Percentiles rank a stretch among this genome's conserved stretches.
phyloP scores from a whole-genome alignment of 2,797 vertebrate genomes.

The Pampus argenteus region DNA sequence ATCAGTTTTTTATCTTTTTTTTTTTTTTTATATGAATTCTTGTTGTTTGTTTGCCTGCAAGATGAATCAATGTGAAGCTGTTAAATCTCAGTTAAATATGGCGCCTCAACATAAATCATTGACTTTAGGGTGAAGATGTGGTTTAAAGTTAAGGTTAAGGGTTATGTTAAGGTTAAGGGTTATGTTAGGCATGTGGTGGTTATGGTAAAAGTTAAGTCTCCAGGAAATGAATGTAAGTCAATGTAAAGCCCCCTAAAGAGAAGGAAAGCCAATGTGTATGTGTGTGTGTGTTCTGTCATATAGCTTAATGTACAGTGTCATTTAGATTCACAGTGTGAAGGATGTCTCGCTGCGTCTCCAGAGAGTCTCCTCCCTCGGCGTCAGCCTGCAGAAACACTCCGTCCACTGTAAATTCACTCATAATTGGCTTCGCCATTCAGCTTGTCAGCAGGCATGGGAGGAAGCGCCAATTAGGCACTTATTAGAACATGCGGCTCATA shows the following conservation, averaged over 20 bases:
- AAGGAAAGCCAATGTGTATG: too few relatives aligned
- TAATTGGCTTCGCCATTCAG: constrained; percentile 64
- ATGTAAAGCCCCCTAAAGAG: too few relatives aligned
- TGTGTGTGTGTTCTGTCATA: constrained; percentile 51
- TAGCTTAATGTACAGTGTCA: constrained; percentile 57
- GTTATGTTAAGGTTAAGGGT: too few relatives aligned
- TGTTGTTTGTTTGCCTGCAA: constrained; percentile 2
- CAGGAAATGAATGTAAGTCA: too few relatives aligned
- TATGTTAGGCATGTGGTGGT: too few relatives aligned
- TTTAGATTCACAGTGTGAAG: constrained; percentile 64
- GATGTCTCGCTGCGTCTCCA: constrained; percentile 55
- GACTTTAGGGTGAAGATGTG: too few relatives aligned
- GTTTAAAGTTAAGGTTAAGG: too few relatives aligned
- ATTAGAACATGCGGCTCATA: constrained; percentile 34
- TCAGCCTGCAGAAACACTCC: constrained; percentile 49
- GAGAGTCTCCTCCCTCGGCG: constrained; percentile 35
- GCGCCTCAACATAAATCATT: too few relatives aligned
- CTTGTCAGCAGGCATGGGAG: constrained; percentile 46
- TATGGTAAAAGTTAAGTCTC: too few relatives aligned
- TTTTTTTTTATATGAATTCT: constrained; percentile 11
- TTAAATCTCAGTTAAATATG: constrained; percentile 36
- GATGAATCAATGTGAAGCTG: constrained; percentile 1
- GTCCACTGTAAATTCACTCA: constrained; percentile 42
- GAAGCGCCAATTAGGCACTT: constrained; percentile 43
- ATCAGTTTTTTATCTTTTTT: too few relatives aligned